Conservation (phyloP, 2,888 invertebrate genomes). For the Caenorhabditis sp. region DNA sequence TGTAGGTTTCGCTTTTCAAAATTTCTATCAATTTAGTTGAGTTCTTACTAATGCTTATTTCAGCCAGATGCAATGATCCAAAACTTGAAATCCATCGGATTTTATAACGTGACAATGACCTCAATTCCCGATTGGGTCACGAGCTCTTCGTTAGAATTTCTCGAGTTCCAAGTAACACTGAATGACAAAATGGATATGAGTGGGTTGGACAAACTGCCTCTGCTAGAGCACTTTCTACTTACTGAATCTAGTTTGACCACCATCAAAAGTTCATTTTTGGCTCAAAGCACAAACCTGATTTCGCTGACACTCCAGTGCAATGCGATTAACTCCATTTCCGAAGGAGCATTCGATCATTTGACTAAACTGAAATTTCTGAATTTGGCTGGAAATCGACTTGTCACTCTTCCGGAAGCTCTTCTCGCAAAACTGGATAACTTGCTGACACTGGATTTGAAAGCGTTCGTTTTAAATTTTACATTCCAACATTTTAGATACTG, state of each 20-base stretch:
- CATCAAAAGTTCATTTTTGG: conserved; percentile 37
- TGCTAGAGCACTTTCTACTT: conserved; percentile 43
- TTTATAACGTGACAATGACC: conserved; percentile 24
- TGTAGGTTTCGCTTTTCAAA: neutral
- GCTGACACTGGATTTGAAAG: conserved; percentile 37
- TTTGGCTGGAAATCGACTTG: conserved; percentile 47
- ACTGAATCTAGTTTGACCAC: conserved; percentile 12
- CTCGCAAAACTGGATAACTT: conserved; percentile 21
- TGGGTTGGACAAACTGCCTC: conserved; percentile 17
- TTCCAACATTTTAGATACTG: no score
- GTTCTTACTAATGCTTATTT: neutral
- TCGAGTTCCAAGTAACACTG: conserved; percentile 29
- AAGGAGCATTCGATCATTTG: conserved; percentile 46
- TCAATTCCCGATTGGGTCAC: conserved; percentile 33
- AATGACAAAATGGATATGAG: conserved; percentile 7
- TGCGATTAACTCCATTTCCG: conserved; percentile 15
- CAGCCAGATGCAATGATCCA: conserved; percentile 22
- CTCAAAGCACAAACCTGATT: conserved; percentile 15
- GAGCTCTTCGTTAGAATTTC: conserved; percentile 28
- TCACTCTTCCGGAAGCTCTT: conserved; percentile 23
- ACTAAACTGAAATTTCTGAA: conserved; percentile 32
- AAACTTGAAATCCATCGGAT: conserved; percentile 28
- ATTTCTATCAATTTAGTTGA: no score
- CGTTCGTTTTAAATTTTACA: neutral
- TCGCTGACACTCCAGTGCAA: conserved; percentile 49